Evolutionary conservation across 2,888 invertebrate genomes (phyloP), one percentile per base, ranked within the genome.

Genomic region (Orchesella flavescens): DNA sequence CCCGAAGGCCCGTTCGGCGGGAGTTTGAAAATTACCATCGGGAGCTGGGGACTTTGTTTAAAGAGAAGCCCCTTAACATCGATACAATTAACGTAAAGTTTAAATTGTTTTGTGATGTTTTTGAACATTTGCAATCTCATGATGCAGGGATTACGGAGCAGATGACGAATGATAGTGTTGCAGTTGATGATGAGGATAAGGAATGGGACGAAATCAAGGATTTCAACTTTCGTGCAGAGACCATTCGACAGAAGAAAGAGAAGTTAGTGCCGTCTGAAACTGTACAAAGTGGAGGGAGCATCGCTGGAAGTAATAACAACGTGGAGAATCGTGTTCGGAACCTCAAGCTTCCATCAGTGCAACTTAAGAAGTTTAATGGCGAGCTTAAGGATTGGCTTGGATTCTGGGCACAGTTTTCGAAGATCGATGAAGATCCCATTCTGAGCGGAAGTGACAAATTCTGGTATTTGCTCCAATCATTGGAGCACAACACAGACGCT

Each of bases 341-440:
- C 66, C 80, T 85, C 34, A 88, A 87, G 24, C 69, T 86, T 9
- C 87, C 88, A 0, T 81, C 80, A 4, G 61, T 87, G 1, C 81
- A 89, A 63, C 69, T 89, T 4, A 82, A 74, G 3, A 88, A 88
- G 74, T 89, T 87, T 83, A 83, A 68, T 66, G 88, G 88, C 7
- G 75, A 87, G 49, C 17, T 89, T 1, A 86, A 73, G 44, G 85
- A 87, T 23, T 89, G 89, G 89, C 76, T 89, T 7, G 69, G 61
- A 1, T 89, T 89, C 66, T 89, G 89, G 88, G 85, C 85, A 5
- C 87, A 88, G 53, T 89, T 89, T 74, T 24, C 79, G 55, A 89
- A 88, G 74, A 88, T 89, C n/a, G 68, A 89, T 65, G 86, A 87
- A 21, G 88, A 86, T 63, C 24, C 46, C 7, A 61, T 77, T 0